These are phyloP conservation scores for Danio jaintianensis DNA, from an alignment of 2,797 vertebrate species.

Conservation along the genomic window DNA sequence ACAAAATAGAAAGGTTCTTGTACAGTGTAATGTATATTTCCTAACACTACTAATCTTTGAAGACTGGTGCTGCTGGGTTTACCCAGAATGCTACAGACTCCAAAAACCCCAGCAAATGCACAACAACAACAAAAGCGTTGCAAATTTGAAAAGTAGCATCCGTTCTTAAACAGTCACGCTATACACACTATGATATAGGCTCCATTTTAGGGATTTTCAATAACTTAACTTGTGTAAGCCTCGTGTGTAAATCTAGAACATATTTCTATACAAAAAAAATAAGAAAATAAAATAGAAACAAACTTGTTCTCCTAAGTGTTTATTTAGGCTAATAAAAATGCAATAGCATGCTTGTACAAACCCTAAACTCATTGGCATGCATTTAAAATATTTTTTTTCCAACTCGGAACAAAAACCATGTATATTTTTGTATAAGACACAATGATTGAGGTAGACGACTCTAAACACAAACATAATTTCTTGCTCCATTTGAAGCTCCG, in stretches of 20 bases:
- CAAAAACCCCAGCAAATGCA: conserved; percentile 6
- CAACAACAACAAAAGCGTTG: not conserved
- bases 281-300: too few species aligned
- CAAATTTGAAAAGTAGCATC: not conserved
- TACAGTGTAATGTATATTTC: conserved; percentile 33
- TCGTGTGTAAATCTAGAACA: not conserved
- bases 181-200: not conserved
- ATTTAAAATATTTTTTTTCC: conserved; percentile 17
- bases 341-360: conserved; percentile 28
- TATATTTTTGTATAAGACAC: conserved; percentile 36
- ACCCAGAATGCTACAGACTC: not conserved
- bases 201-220: not conserved
- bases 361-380: conserved; percentile 23
- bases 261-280: not conserved
- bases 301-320: not conserved
- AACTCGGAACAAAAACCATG: conserved; percentile 37
- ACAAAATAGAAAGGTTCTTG: conserved; percentile 8
- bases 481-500: conserved; percentile 19
- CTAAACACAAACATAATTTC: conserved; percentile 1
- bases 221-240: not conserved
- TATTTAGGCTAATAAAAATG: conserved; percentile 27
- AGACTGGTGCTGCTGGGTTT: conserved; percentile 34
- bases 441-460: conserved; percentile 27
- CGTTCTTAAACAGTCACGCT: conserved; percentile 1
- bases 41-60: conserved; percentile 13